Base-by-base conservation (phyloP, 2,113 vertebrate species). In the Acrocephalus arundinaceus region DNA sequence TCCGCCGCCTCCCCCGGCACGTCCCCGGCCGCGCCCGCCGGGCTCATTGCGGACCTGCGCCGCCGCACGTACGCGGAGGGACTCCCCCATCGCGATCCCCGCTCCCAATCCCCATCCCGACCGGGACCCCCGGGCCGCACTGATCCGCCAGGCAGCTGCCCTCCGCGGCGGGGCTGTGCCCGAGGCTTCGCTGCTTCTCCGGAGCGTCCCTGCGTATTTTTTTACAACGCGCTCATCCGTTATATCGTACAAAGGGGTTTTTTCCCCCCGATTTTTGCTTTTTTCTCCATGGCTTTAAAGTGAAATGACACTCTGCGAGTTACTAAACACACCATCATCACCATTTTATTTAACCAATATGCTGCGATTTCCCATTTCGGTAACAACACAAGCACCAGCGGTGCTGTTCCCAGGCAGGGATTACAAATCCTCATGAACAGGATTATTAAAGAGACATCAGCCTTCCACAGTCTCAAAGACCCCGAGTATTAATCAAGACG, bases 1-100 rank as follows among this genome's bases (percentile, higher is more conserved):
- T 39, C n/a, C 76, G 7, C 37, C 45, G 35, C 89, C 65, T 25
- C 28, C 92, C 46, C 84, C 87, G 62, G 39, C 92, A 30, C 70
- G 57, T 30, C 51, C 85, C 73, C 37, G 61, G 78, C 82, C 54
- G 82, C 59, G 73, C 78, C 86, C 85, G 83, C 61, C 87, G 68
- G 71, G 82, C 87, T 91, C 94, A 94, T 95, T 96, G 95, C 83
- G 90, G 93, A 97, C 96, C 92, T 96, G 93, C 88, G 58, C 46
- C 68, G 55, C 71, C 23, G 90, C 88, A 81, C 85, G 89, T 80
- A 80, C 76, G 59, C 85, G 17, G 31, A 10, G 25, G 9, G 73
- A 9, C 9, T 13, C 21, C 51, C 11, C 23, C 55, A 8, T 3
- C 7, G 5, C 58, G 2, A 4, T 21, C 6, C 18, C 33, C 11